Evolutionary conservation across 2,113 vertebrate genomes (phyloP).

Genomic region (Rhea americana): DNA sequence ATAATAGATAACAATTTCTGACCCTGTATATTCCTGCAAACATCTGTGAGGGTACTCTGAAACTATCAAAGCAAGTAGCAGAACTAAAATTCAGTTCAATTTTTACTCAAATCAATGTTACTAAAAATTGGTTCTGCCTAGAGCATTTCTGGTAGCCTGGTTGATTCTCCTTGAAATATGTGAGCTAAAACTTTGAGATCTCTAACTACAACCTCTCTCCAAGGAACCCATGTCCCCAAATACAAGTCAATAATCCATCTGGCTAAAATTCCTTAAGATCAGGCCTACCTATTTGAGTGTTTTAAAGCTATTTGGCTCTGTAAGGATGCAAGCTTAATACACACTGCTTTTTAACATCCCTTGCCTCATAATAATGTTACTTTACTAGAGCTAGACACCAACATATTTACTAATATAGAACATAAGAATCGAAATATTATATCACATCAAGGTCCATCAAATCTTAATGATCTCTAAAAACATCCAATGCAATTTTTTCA

Average conservation of each 20-base stretch:
- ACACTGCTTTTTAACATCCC: background rate
- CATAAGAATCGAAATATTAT: background rate
- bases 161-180: background rate
- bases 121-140: background rate
- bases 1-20: background rate
- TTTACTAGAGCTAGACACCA: background rate
- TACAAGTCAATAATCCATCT: background rate
- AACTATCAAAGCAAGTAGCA: background rate
- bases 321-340: background rate
- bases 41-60: background rate
- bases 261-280: background rate
- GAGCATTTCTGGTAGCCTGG: background rate
- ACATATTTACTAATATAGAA: background rate
- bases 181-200: background rate
- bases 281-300: background rate
- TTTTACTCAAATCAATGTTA: background rate
- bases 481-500: background rate
- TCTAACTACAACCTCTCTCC: background rate
- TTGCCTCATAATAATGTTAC: background rate
- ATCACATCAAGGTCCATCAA: constrained; percentile 6
- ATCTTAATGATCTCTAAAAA: background rate
- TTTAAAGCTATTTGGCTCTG: background rate
- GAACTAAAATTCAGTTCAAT: background rate
- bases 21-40: background rate
- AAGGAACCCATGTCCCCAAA: background rate